These are phyloP conservation scores for Falcunculus frontatus DNA, from an alignment of 2,113 vertebrate species.

Conservation along the genomic window DNA sequence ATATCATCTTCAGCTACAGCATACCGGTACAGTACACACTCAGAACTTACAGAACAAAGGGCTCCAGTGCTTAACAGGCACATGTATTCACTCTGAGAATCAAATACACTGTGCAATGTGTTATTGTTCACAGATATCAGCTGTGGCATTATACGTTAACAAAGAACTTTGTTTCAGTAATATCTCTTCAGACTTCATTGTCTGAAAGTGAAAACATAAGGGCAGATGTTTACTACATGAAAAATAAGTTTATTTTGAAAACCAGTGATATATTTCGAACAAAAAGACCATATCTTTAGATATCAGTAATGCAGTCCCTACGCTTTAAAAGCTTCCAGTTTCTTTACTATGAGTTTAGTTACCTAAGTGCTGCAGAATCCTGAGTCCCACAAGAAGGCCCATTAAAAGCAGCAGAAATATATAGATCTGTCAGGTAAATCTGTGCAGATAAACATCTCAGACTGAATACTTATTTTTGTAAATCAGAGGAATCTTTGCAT, in stretches of 20 bases:
- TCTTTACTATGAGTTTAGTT: not conserved
- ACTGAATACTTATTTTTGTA: not conserved
- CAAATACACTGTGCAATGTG: not conserved
- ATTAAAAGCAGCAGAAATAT: not conserved
- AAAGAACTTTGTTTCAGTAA: not conserved
- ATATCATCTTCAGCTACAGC: constrained; percentile 53
- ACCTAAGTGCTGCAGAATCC: not conserved
- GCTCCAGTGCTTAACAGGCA: not conserved
- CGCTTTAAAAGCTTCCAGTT: not conserved
- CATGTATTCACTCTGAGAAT: not conserved
- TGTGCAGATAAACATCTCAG: not conserved
- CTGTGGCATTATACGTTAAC: not conserved
- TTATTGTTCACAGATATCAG: not conserved
- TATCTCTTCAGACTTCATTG: not conserved
- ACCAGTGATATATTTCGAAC: not conserved
- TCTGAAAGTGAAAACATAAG: not conserved
- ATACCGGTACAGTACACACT: not conserved
- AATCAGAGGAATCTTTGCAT: not conserved
- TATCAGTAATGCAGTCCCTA: not conserved
- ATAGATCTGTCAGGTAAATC: not conserved
- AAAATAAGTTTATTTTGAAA: not conserved
- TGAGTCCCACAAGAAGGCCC: not conserved
- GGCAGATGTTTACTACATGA: not conserved
- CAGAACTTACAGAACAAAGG: constrained; percentile 58
- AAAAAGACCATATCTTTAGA: not conserved